These are phyloP conservation scores for Morelia viridis DNA, from an alignment of 2,797 vertebrate species.

Conservation along the genomic window DNA sequence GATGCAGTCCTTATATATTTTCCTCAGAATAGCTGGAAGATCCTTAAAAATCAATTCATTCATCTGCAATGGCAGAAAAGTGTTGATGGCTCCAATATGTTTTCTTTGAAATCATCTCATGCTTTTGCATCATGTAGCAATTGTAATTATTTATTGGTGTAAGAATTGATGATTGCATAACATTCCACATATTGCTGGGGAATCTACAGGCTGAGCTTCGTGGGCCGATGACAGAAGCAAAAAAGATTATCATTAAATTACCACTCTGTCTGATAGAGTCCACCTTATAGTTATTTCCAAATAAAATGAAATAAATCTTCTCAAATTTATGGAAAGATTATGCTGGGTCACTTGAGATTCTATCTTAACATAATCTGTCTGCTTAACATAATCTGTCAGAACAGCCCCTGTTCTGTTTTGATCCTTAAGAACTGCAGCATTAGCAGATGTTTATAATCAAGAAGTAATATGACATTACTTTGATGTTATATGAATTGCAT, in stretches of 20 bases:
- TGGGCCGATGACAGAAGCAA: neutral
- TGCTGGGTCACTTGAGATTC: neutral
- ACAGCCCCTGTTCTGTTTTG: neutral
- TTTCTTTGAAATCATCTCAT: neutral
- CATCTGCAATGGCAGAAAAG: neutral
- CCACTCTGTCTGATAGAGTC: neutral
- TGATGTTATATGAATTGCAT: slow-evolving; percentile 3
- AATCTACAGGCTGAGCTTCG: neutral
- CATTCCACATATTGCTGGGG: neutral
- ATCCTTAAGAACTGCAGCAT: neutral
- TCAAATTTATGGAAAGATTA: neutral
- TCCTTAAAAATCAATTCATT: neutral
- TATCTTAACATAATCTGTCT: neutral
- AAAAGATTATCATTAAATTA: neutral
- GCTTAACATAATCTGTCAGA: neutral
- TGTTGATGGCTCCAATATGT: neutral
- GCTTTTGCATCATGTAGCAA: neutral
- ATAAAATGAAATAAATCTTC: neutral
- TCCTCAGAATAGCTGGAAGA: neutral
- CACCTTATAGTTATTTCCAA: neutral
- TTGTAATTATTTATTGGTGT: neutral
- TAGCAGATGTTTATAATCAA: slow-evolving; percentile 7
- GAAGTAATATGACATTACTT: neutral
- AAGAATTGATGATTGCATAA: neutral
- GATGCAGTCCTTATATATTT: neutral